Base-by-base conservation (phyloP, 2,797 vertebrate species). In the Schizothorax lantsangensis region DNA sequence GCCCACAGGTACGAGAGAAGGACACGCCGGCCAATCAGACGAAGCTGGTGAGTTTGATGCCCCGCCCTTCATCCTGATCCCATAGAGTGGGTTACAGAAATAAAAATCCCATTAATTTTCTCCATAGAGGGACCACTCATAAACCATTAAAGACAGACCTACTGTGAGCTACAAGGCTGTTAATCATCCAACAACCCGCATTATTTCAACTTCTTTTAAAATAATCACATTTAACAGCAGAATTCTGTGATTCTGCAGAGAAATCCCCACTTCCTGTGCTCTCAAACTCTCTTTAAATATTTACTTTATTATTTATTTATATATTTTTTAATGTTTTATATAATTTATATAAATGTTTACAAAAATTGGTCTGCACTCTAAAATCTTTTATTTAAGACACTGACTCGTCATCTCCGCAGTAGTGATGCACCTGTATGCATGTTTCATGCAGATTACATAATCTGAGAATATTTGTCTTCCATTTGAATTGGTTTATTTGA, bases 1-100 rank as follows among this genome's bases (percentile, higher is more conserved):
- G 98, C 69, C 98, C 98, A 1, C 98, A 99, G 94, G 97, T 99
- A 90, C 96, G 97, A 91, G 98, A 99, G 86, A 99, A 99, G 92
- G 97, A 99, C 83, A 94, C 92, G 11, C 94, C 93, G 7, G 92
- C 95, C 36, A 96, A 95, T 94, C 98, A 97, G 91, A 98, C 96
- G 92, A 99, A 98, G 91, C 96, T 97, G 92, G 98, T 99, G 89
- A 97, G 98, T 95, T 19, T 80, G 19, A 59, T 14, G 17, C n/a
- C 81, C 74, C 6, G 2, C 57, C 45, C 26, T 57, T 79, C 4
- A 17, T 9, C 54, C 77, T 4, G 21, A 79, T 26, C 54, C 6
- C 9, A 10, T 49, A 2, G 38, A 45, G 21, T n/a, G 3, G 40
- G 23, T 73, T 17, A 14, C 15, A 5, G n/a, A 47, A 49, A 14